Base-by-base conservation (phyloP, 2,797 vertebrate species). In the Oceanodroma leucorhoa region DNA sequence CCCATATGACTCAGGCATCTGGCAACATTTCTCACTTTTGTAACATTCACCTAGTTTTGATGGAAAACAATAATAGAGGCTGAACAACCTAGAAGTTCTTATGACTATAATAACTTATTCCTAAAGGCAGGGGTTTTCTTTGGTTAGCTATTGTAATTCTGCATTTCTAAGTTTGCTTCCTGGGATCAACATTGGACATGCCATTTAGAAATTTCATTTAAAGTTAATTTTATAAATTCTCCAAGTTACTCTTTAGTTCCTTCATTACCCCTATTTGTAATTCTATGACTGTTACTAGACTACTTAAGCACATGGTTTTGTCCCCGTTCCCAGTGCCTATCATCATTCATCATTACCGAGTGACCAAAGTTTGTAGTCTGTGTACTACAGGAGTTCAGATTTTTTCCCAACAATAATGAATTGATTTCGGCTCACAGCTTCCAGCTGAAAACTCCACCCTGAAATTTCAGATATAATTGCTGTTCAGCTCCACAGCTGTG, bases 81-180 rank as follows among this genome's bases (percentile, higher is more conserved):
- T 90, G 32, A 79, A 51, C 26, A 30, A 60, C 30, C n/a, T 55
- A 29, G 9, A 83, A 60, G 23, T 60, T 62, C 29, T 60, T 66
- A 45, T 27, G 18, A 55, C 27, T 55, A 17, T 14, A 86, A 51
- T 41, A 79, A 50, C 21, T 51, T 82, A 14, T 66, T 92, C 29
- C 30, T 45, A 64, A 77, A 67, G n/a, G 27, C 60, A 77, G 22
- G 21, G 19, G 36, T 76, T 89, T 67, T 79, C 34, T 72, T 89
- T 69, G 40, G 36, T 53, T 86, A 76, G n/a, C n/a, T 91, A 11
- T 43, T 58, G 14, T 43, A 88, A 38, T 75, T 78, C 36, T 76
- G 22, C 26, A 38, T 70, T 93, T 89, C 30, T 79, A 45, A 61
- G 27, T 84, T 90, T 96, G 50, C 38, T 77, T 86, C n/a, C n/a